phyloP scores from a whole-genome alignment of 2,113 vertebrate genomes.

The Semnornis frantzii region DNA sequence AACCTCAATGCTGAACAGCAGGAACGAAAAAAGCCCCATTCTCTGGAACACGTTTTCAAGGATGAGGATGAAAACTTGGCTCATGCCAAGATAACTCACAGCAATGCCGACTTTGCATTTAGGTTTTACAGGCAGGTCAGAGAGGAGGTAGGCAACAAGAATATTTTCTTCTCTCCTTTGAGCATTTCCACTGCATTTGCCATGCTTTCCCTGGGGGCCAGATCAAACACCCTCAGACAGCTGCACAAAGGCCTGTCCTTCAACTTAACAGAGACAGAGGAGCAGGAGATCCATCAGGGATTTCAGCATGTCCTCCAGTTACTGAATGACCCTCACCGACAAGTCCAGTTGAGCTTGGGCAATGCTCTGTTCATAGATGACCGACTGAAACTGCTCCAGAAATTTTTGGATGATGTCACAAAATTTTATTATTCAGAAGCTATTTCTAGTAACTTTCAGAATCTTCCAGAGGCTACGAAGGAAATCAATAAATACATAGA shows the following conservation, averaged over 20 bases:
- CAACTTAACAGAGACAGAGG: constrained; percentile 38
- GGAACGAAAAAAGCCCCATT: not conserved
- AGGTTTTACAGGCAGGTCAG: constrained; percentile 79
- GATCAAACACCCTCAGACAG: constrained; percentile 76
- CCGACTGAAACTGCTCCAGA: constrained; percentile 46
- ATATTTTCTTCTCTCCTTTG: constrained; percentile 88
- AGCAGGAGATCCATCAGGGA: constrained; percentile 73
- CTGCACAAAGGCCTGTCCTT: constrained; percentile 77
- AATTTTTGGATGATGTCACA: constrained; percentile 70
- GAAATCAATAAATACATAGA: constrained; percentile 81
- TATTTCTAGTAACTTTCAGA: constrained; percentile 73
- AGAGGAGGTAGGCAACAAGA: not conserved
- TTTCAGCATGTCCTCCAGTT: constrained; percentile 75
- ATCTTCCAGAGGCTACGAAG: constrained; percentile 49
- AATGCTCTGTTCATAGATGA: constrained; percentile 75
- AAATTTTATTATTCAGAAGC: constrained; percentile 72
- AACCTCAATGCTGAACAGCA: not conserved
- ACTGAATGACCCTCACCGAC: constrained; percentile 49
- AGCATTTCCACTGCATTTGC: constrained; percentile 83
- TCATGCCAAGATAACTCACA: constrained; percentile 33
- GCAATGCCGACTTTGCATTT: constrained; percentile 83
- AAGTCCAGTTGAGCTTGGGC: constrained; percentile 65
- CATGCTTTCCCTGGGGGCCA: constrained; percentile 81
- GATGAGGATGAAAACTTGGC: not conserved
- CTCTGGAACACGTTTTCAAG: not conserved